Conservation (phyloP, 1,140 invertebrate genomes). For the Euwallacea similis region DNA sequence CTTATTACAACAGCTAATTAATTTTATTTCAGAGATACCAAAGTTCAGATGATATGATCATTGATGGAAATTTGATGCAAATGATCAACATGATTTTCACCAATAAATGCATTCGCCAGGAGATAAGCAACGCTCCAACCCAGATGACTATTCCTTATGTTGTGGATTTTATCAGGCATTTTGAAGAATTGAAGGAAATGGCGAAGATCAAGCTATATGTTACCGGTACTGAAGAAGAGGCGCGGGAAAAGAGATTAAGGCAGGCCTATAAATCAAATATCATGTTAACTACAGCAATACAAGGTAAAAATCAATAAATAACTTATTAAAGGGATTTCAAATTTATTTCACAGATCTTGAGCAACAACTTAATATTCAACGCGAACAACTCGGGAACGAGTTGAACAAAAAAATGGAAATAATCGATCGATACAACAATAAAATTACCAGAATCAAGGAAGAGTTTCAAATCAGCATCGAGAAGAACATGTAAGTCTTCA, state of each 20-base stretch:
- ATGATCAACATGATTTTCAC: conserved; percentile 35
- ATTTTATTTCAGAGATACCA: conserved; percentile 1
- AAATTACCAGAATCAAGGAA: conserved; percentile 40
- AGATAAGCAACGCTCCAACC: conserved; percentile 11
- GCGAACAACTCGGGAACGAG: conserved; percentile 42
- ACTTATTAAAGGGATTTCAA: background rate
- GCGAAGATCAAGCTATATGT: conserved; percentile 41
- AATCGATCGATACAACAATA: conserved; percentile 41
- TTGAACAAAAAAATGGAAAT: conserved; percentile 42
- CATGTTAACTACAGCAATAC: conserved; percentile 38
- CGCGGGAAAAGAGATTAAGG: conserved; percentile 41
- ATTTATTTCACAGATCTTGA: conserved; percentile 37
- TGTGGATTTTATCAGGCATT: conserved; percentile 33
- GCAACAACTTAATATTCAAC: conserved; percentile 43
- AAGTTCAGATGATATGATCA: background rate
- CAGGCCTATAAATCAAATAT: conserved; percentile 45
- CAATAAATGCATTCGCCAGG: conserved; percentile 34
- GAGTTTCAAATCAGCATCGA: conserved; percentile 43
- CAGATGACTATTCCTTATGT: conserved; percentile 23
- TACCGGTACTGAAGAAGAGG: conserved; percentile 45
- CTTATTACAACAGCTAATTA: background rate
- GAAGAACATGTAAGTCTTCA: conserved; percentile 40
- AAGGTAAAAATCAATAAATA: conserved; percentile 29
- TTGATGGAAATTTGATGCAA: conserved; percentile 30
- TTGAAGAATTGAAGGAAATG: conserved; percentile 39